Evolutionary conservation across 1,140 invertebrate genomes (phyloP).

Genomic region (Tetraneura akinire): DNA sequence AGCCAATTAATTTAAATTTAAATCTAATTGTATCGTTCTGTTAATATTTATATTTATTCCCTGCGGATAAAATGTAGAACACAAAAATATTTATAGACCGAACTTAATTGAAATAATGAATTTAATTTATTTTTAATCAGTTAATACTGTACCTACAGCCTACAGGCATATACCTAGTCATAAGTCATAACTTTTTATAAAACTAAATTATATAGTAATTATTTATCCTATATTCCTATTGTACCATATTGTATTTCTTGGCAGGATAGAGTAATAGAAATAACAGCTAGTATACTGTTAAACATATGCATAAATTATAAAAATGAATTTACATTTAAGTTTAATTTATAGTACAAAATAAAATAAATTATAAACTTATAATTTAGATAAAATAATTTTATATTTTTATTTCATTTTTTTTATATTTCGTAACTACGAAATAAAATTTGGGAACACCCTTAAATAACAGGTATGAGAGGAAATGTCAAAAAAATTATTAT

Average conservation of each 20-base stretch:
- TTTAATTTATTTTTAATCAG: not conserved
- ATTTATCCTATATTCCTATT: not conserved
- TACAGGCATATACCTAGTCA: no score
- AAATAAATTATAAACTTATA: not conserved
- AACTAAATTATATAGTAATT: not conserved
- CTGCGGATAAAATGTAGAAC: no score
- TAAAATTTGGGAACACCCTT: no score
- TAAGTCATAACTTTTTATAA: no score
- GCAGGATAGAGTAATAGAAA: not conserved
- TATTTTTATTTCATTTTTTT: no score
- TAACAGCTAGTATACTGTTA: constrained; percentile 25
- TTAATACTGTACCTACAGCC: not conserved
- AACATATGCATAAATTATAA: not conserved
- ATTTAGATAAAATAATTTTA: no score
- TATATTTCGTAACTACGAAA: no score
- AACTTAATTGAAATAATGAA: not conserved
- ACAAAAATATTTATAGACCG: no score
- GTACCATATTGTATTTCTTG: constrained; percentile 15
- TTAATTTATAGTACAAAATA: not conserved
- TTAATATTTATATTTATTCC: not conserved
- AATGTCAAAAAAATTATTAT: no score
- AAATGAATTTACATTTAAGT: constrained; percentile 5
- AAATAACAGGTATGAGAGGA: no score
- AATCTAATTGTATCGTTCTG: not conserved
- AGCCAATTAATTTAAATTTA: not conserved